Percentiles rank a stretch among this genome's conserved stretches.
phyloP scores from a whole-genome alignment of 2,113 vertebrate genomes.

The Cromileptes altivelis region DNA sequence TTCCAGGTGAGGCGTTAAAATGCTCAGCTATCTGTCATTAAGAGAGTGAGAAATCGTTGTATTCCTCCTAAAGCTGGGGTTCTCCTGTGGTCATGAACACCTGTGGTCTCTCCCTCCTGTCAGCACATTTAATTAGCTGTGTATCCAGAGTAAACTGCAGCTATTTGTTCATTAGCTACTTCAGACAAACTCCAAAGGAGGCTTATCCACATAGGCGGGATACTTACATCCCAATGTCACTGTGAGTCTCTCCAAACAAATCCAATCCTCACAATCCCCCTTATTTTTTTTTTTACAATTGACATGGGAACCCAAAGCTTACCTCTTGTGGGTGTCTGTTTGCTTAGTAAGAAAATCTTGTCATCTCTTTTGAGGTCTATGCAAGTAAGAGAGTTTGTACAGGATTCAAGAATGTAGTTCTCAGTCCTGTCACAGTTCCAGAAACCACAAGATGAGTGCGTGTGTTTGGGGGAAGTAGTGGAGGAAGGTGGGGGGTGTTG shows the following conservation, averaged over 20 bases:
- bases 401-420: constrained; percentile 22
- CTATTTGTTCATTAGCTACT: constrained; percentile 69
- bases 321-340: constrained; percentile 49
- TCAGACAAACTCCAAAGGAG: constrained; percentile 51
- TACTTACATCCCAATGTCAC: constrained; percentile 51
- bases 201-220: constrained; percentile 49
- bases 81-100: constrained; percentile 21
- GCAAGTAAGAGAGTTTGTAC: constrained; percentile 49
- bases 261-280: constrained; percentile 48
- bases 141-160: constrained; percentile 62
- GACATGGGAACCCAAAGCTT: constrained; percentile 48
- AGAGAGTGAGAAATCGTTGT: constrained; percentile 7
- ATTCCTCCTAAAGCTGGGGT: neutral
- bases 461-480: neutral
- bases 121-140: constrained; percentile 71
- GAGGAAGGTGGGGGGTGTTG: neutral
- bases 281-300: neutral
- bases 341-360: constrained; percentile 30
- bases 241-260: constrained; percentile 57
- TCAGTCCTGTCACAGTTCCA: neutral
- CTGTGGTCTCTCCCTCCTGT: constrained; percentile 52
- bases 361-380: constrained; percentile 39
- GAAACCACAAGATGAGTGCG: neutral
- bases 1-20: neutral
- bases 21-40: constrained; percentile 3